These are phyloP conservation scores for Atherinomorus stipes DNA, from an alignment of 2,113 vertebrate species.

Conservation along the genomic window DNA sequence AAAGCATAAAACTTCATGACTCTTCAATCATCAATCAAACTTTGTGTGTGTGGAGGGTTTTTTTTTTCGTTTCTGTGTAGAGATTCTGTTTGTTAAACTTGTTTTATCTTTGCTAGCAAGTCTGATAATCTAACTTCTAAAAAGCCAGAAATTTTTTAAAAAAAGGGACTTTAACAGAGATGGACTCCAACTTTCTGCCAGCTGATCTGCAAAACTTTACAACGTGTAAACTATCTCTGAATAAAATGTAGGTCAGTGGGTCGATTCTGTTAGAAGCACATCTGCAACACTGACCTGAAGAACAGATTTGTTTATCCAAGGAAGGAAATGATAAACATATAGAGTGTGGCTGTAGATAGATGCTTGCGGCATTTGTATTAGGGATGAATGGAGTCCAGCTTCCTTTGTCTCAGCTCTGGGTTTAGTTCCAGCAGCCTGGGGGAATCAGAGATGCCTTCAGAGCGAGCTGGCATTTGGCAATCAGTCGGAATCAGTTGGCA, in stretches of 20 bases:
- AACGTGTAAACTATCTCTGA: neutral
- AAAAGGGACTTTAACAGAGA: conserved; percentile 10
- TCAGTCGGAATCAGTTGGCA: conserved; percentile 43
- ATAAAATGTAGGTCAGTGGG: conserved; percentile 11
- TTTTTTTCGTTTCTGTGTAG: too few species aligned
- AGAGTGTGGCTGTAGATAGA: neutral
- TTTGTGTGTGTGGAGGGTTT: too few species aligned
- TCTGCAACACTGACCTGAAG: conserved; percentile 1
- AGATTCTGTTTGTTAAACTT: too few species aligned
- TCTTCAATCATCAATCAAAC: too few species aligned
- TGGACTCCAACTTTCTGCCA: neutral
- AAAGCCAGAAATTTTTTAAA: too few species aligned
- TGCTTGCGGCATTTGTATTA: neutral
- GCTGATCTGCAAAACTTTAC: neutral
- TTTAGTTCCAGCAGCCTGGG: neutral
- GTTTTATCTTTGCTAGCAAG: too few species aligned
- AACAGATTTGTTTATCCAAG: neutral
- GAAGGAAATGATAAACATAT: neutral
- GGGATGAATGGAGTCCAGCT: neutral
- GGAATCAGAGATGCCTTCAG: conserved; percentile 10
- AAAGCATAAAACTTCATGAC: too few species aligned
- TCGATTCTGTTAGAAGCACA: conserved; percentile 1
- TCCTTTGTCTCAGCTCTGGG: neutral
- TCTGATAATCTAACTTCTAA: too few species aligned
- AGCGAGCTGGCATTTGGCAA: conserved; percentile 8